Conservation (phyloP, 2,113 vertebrate genomes). For the Pyrgilauda ruficollis region DNA sequence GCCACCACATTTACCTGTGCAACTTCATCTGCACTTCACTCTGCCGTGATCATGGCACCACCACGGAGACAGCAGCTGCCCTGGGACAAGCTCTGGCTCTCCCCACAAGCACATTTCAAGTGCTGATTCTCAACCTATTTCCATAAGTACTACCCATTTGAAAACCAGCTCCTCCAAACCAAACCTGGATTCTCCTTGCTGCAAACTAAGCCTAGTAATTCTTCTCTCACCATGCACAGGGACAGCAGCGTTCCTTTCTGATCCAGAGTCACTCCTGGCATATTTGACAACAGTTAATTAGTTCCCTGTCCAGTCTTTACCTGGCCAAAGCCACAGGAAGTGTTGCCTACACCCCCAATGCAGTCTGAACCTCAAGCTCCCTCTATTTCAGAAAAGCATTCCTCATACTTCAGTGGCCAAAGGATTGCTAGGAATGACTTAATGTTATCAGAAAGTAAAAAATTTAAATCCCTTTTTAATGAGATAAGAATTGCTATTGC, state of each 20-base stretch:
- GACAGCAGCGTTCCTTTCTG: not conserved
- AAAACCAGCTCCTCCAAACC: not conserved
- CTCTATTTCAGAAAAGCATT: not conserved
- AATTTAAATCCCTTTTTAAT: slow-evolving; percentile 22
- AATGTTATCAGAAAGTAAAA: not conserved
- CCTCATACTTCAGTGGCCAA: not conserved
- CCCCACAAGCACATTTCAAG: not conserved
- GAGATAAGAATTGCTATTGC: not conserved
- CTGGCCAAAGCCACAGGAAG: not conserved
- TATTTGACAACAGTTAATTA: not conserved
- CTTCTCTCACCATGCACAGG: not conserved
- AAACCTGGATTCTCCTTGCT: not conserved
- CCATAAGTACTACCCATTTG: not conserved
- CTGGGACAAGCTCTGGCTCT: not conserved
- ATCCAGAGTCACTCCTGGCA: not conserved
- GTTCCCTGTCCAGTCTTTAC: not conserved
- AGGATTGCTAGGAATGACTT: not conserved
- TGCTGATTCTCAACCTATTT: not conserved
- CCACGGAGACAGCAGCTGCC: fast-evolving
- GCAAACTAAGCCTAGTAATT: not conserved
- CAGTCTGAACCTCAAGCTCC: not conserved
- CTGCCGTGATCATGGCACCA: not conserved
- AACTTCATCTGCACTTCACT: not conserved
- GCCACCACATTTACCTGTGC: not conserved
- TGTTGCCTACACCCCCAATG: not conserved